These are phyloP conservation scores for Spongilla lacustris DNA, from an alignment of 37 sponge, comb jelly and placozoan species.

Conservation along the genomic window DNA sequence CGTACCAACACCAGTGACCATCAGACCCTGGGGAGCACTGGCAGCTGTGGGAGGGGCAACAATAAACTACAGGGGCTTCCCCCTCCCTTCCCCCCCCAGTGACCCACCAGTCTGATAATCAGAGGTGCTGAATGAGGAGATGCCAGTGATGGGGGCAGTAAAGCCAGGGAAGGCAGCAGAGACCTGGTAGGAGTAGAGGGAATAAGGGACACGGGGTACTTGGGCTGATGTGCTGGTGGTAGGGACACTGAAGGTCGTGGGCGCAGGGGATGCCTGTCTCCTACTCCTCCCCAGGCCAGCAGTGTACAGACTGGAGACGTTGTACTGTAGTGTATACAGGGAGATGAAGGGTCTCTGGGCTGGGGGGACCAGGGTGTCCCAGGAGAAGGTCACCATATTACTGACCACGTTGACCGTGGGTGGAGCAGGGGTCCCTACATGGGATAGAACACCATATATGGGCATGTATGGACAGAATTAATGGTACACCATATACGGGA, in stretches of 20 bases:
- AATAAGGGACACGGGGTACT: not conserved
- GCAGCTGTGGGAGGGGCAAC: not conserved
- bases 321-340: not conserved
- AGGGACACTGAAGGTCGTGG: not conserved
- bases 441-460: too few species aligned
- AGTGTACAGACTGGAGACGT: not conserved
- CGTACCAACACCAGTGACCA: not conserved
- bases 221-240: not conserved
- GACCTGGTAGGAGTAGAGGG: not conserved
- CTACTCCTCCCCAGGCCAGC: not conserved
- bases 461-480: too few species aligned
- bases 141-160: not conserved
- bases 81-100: too few species aligned
- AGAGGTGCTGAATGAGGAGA: not conserved
- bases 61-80: too few species aligned
- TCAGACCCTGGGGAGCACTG: not conserved
- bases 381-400: not conserved
- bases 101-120: not conserved
- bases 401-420: not conserved
- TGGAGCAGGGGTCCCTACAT: not conserved
- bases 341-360: not conserved
- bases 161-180: not conserved
- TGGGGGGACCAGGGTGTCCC: not conserved
- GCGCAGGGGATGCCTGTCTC: not conserved
- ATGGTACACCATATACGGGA: too few species aligned